Percentiles rank a stretch among this genome's conserved stretches.
Evolutionary conservation across 2,888 invertebrate species (phyloP).

Genomic region (Spicauda simplicius): DNA sequence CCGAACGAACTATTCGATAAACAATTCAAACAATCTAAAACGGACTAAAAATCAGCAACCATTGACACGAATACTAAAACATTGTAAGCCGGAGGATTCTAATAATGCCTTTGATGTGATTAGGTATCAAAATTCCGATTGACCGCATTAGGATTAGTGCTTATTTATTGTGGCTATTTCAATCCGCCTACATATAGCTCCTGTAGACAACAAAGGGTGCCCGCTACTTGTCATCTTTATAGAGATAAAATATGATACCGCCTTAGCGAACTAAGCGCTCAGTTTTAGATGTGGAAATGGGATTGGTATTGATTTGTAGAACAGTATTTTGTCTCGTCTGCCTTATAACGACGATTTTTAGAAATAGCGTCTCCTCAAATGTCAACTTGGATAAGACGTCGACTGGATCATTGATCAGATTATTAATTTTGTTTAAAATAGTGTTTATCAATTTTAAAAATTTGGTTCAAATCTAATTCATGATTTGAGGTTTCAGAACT

Average conservation of each 20-base stretch:
- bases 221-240: constrained; percentile 27
- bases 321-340: too few species aligned
- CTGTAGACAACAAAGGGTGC: constrained; percentile 16
- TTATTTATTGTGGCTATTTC: constrained; percentile 28
- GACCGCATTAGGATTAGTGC: constrained; percentile 21
- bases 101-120: constrained; percentile 21
- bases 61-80: constrained; percentile 3
- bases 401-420: too few species aligned
- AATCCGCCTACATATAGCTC: constrained; percentile 11
- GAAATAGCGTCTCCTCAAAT: too few species aligned
- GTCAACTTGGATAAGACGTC: too few species aligned
- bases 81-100: constrained; percentile 1
- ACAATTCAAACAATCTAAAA: background rate
- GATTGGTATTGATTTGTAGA: too few species aligned
- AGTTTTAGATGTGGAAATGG: background rate
- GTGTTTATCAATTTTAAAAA: too few species aligned
- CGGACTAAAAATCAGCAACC: background rate
- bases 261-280: background rate
- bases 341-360: too few species aligned
- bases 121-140: constrained; percentile 19
- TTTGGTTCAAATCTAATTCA: too few species aligned
- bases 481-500: too few species aligned
- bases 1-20: background rate
- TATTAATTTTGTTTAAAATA: too few species aligned
- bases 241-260: constrained; percentile 9